Conservation (phyloP, 1,140 invertebrate genomes). For the Psilanteris sp. region DNA sequence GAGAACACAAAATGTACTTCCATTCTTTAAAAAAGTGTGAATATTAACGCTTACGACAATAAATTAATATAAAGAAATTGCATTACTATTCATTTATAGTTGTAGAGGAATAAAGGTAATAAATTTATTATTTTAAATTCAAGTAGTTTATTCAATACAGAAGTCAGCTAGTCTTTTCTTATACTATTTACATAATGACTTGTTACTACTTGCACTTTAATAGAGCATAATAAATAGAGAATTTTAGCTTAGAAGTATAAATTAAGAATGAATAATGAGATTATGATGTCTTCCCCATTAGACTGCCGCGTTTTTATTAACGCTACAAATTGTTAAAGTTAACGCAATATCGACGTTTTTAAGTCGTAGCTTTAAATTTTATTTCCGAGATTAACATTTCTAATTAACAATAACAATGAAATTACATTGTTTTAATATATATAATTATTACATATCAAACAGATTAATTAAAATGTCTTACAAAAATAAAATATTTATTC, state of each 20-base stretch:
- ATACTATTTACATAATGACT: conserved; percentile 73
- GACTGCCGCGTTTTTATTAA: conserved; percentile 33
- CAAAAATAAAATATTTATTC: conserved; percentile 40
- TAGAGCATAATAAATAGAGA: conserved; percentile 54
- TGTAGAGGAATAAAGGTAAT: too few relatives aligned
- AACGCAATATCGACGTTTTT: conserved; percentile 15
- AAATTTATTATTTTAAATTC: conserved; percentile 14
- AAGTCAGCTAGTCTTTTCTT: conserved; percentile 45
- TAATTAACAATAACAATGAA: conserved; percentile 25
- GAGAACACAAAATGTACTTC: too few relatives aligned
- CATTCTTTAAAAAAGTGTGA: too few relatives aligned
- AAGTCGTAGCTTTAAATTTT: conserved; percentile 28
- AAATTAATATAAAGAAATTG: too few relatives aligned
- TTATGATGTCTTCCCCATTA: conserved; percentile 30
- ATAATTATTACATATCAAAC: conserved; percentile 5
- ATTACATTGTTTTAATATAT: conserved; percentile 9
- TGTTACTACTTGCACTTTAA: conserved; percentile 57
- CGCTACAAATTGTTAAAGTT: conserved; percentile 12
- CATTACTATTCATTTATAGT: too few relatives aligned
- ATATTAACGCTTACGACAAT: conserved; percentile 35
- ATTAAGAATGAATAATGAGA: conserved; percentile 33
- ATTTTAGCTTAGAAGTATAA: conserved; percentile 19
- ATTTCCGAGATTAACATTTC: conserved; percentile 11
- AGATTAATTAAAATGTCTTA: conserved; percentile 1
- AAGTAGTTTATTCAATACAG: conserved; percentile 51